phyloP scores from a whole-genome alignment of 2,113 vertebrate genomes.

The Myotis brandtii region DNA sequence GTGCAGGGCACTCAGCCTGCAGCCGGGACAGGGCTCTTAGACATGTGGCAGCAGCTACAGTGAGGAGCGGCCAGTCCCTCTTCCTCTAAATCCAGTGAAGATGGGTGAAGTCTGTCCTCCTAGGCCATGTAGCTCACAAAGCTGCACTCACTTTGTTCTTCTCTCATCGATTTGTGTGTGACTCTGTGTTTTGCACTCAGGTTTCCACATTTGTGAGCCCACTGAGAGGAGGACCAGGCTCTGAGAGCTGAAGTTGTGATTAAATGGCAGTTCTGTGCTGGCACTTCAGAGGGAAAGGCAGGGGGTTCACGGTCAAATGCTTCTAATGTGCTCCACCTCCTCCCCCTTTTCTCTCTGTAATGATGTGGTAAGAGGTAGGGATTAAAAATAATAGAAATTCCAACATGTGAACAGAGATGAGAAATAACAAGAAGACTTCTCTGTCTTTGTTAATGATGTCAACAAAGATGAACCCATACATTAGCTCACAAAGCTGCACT shows the following conservation, averaged over 20 bases:
- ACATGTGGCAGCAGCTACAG: not conserved
- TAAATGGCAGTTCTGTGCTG: not conserved
- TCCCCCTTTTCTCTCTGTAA: accelerated
- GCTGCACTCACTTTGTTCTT: not conserved
- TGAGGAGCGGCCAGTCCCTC: accelerated
- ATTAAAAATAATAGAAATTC: not conserved
- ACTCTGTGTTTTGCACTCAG: not conserved
- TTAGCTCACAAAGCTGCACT: not conserved
- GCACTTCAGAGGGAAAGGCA: accelerated
- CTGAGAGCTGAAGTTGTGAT: not conserved
- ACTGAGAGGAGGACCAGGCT: not conserved
- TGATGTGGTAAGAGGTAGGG: accelerated
- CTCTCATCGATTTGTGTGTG: not conserved
- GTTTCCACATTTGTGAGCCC: not conserved
- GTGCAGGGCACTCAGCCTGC: too few relatives aligned
- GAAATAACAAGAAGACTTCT: not conserved
- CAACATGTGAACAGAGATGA: not conserved
- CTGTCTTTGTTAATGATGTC: not conserved
- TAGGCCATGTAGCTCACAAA: accelerated
- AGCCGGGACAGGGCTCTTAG: not conserved
- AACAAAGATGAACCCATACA: not conserved
- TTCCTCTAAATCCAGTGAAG: not conserved
- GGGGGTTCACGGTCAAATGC: accelerated
- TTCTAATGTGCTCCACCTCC: accelerated
- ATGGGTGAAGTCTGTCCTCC: not conserved